Base-by-base conservation (phyloP, 2,113 vertebrate genomes). In the Macquaria ambigua region DNA sequence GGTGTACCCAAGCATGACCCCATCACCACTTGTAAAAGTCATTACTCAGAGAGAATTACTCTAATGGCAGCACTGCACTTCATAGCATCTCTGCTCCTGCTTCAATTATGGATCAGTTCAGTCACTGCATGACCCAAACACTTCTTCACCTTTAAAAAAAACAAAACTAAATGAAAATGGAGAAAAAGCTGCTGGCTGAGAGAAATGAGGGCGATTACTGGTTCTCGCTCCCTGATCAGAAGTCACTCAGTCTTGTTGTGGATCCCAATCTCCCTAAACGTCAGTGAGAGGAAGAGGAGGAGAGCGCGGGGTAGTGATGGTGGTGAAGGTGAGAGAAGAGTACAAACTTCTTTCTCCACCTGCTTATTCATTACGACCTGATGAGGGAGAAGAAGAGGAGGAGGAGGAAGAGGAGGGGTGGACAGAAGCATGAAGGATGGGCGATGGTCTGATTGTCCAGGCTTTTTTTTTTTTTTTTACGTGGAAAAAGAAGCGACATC, bases 51-150 rank as follows among this genome's bases (percentile, higher is more conserved):
- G n/a, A n/a, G n/a, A n/a, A n/a, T n/a, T n/a, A n/a, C 2, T 62
- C 82, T 81, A 72, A 76, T 80, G 76, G 77, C 64, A 52, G 53
- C 66, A 25, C 55, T 66, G 67, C 41, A 66, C 85, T 89, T 88
- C 77, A 81, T 61, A 66, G 59, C 81, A 78, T 90, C 70, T 77
- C 81, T 55, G 53, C 77, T 74, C 52, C 77, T 31, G 75, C 79
- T 83, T 88, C 88, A 86, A 68, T 90, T 87, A 85, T 59, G 79
- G 72, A 84, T 84, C 69, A 68, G n/a, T 80, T 85, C 72, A 74
- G 74, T 66, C 76, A 39, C 61, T 74, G 52, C 58, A 37, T 76
- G 70, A 62, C 52, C 83, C 46, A 34, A 64, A 74, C 66, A 39
- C 83, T 64, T 77, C 46, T 79, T 68, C 86, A 18, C 68, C 73